phyloP scores from a whole-genome alignment of 2,113 vertebrate species.

The Trematomus loennbergii region DNA sequence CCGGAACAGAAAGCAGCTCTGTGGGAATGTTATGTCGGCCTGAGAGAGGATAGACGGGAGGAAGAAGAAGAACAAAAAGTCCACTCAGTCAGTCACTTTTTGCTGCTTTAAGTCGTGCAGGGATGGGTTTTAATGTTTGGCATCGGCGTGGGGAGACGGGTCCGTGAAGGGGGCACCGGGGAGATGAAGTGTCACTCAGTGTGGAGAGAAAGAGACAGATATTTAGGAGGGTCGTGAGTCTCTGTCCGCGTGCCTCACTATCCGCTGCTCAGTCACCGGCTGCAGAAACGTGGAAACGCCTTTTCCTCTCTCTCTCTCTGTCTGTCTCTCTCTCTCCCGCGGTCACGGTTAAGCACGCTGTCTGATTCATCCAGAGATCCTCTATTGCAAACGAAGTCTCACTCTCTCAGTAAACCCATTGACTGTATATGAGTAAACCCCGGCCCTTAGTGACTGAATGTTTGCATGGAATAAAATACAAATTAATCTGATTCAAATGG shows the following conservation, averaged over 20 bases:
- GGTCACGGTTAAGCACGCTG: constrained; percentile 53
- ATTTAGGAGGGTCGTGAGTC: constrained; percentile 38
- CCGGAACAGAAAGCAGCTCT: constrained; percentile 22
- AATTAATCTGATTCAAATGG: no score
- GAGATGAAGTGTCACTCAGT: constrained; percentile 29
- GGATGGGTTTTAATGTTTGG: not conserved
- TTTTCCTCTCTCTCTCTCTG: constrained; percentile 56
- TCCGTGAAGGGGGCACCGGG: constrained; percentile 37
- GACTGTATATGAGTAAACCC: no score
- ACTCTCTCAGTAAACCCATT: constrained; percentile 3
- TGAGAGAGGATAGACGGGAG: constrained; percentile 2
- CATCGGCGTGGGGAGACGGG: not conserved
- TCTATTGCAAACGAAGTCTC: not conserved
- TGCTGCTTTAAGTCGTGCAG: constrained; percentile 14
- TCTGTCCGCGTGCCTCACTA: constrained; percentile 7
- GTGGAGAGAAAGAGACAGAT: not conserved
- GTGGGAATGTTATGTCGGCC: not conserved
- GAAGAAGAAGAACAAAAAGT: constrained; percentile 21
- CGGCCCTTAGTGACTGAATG: not conserved
- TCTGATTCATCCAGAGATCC: constrained; percentile 66
- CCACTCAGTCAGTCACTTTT: constrained; percentile 31
- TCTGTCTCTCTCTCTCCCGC: constrained; percentile 46
- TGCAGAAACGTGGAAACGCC: constrained; percentile 80
- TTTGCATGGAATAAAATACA: no score
- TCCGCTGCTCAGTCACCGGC: constrained; percentile 69